Base-by-base conservation (phyloP, 2,797 vertebrate genomes). In the Kryptopterus vitreolus region DNA sequence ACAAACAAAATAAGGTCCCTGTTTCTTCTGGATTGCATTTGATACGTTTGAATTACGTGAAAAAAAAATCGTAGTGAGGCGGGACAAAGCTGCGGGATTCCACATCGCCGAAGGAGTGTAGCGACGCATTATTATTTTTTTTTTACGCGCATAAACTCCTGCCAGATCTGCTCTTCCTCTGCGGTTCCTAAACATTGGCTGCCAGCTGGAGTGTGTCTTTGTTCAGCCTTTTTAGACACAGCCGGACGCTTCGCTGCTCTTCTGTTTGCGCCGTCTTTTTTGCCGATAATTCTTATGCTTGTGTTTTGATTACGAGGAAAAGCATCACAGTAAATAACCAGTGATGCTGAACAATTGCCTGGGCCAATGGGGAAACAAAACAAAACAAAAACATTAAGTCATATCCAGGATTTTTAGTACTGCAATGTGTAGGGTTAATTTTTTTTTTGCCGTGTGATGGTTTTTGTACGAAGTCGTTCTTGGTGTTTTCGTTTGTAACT, bases 171-270 rank as follows among this genome's bases (percentile, higher is more conserved):
- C 63, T 58, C 50, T 79, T 58, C 77, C 53, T 79, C 52, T 79
- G 69, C 71, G 78, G 81, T 78, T 78, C 58, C 70, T 57, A 59
- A 80, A 75, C 76, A 63, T 65, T 2, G n/a, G 33, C 68, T 68
- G 81, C 82, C 82, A 85, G 79, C 82, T 85, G 79, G 66, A 73
- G 72, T 63, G 78, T 43, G 55, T 77, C 81, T 76, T n/a, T 72
- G 38, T 55, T 71, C 9, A 20, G 72, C 46, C 62, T 74, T 58
- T 78, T 71, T 20, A 78, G 65, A 63, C 74, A 29, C 66, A n/a
- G 61, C 77, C 77, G 52, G 74, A 59, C 74, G 69, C 80, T 35
- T 76, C 77, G 57, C 55, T 31, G 76, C 22, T 48, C 63, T 43
- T 73, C 66, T 74, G 61, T 75, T 77, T 35, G 43, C 33, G 69